Percentiles rank a stretch among this genome's conserved stretches.
Evolutionary conservation across 2,888 invertebrate genomes (phyloP).

Genomic region (Acanthococcus lagerstroemiae): DNA sequence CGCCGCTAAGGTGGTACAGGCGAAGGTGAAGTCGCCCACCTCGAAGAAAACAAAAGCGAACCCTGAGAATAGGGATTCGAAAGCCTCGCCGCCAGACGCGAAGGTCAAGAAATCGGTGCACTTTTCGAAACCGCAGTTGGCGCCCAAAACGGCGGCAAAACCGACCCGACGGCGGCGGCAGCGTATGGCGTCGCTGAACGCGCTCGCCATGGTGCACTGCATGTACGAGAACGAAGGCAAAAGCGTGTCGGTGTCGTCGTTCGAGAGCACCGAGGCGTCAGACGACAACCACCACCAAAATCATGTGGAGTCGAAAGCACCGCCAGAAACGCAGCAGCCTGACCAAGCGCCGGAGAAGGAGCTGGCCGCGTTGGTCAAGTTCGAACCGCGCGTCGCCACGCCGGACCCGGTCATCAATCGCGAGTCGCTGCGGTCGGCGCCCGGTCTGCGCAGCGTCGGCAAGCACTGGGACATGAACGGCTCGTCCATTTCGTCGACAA

Average conservation of each 20-base stretch:
- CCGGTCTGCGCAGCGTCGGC: slow-evolving; percentile 64
- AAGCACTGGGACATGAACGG: slow-evolving; percentile 78
- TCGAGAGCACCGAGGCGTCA: slow-evolving; percentile 11
- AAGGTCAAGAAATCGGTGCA: slow-evolving; percentile 35
- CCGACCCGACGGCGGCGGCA: slow-evolving; percentile 36
- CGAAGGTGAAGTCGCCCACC: slow-evolving; percentile 32
- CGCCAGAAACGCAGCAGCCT: slow-evolving; percentile 34
- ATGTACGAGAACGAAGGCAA: slow-evolving; percentile 70
- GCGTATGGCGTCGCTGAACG: slow-evolving; percentile 79
- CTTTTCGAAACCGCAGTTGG: slow-evolving; percentile 36
- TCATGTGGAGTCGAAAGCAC: slow-evolving; percentile 31
- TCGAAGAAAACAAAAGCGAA: slow-evolving; percentile 33
- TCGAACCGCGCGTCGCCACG: slow-evolving; percentile 37
- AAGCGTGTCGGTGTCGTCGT: slow-evolving; percentile 33
- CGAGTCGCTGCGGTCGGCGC: slow-evolving; percentile 38
- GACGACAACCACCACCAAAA: neutral
- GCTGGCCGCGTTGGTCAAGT: slow-evolving; percentile 25
- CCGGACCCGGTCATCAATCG: slow-evolving; percentile 7
- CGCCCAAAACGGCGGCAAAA: slow-evolving; percentile 38
- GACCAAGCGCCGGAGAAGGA: slow-evolving; percentile 34
- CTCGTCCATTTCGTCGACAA: slow-evolving; percentile 40
- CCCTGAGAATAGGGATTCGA: slow-evolving; percentile 38
- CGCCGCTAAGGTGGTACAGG: slow-evolving; percentile 8
- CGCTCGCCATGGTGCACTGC: slow-evolving; percentile 80
- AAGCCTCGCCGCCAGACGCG: slow-evolving; percentile 39